These are phyloP conservation scores for Eupithecia subumbrata DNA, from an alignment of 2,888 invertebrate species.

Conservation along the genomic window DNA sequence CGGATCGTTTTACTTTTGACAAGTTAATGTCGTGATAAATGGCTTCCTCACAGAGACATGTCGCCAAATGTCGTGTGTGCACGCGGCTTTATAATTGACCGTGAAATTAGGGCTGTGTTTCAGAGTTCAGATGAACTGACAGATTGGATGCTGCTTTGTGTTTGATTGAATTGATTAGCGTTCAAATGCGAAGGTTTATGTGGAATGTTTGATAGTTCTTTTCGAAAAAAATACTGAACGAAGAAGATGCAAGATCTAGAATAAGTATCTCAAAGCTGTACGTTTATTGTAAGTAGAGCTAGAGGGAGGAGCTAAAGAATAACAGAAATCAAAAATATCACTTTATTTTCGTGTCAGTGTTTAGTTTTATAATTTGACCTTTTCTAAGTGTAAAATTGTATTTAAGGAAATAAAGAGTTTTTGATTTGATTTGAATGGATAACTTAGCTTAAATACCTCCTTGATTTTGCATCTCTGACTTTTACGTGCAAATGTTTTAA, in stretches of 20 bases:
- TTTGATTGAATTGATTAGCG: neutral
- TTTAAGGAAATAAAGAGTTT: too few species aligned
- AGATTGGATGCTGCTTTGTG: slow-evolving; percentile 4
- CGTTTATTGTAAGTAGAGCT: too few species aligned
- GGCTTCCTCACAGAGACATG: slow-evolving; percentile 65
- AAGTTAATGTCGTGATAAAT: slow-evolving; percentile 61
- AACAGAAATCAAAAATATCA: too few species aligned
- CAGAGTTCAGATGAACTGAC: slow-evolving; percentile 3
- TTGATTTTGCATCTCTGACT: too few species aligned
- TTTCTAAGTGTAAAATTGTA: too few species aligned
- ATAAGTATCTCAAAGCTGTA: too few species aligned
- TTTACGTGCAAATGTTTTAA: too few species aligned
- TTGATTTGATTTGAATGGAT: too few species aligned
- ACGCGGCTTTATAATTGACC: slow-evolving; percentile 56
- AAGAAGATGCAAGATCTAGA: neutral
- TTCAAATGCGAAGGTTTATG: neutral
- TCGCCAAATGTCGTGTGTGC: slow-evolving; percentile 53
- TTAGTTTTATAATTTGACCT: too few species aligned
- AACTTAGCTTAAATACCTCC: too few species aligned
- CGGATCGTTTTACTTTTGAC: neutral
- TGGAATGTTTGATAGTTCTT: neutral
- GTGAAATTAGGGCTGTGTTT: slow-evolving; percentile 33
- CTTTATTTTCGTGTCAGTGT: too few species aligned
- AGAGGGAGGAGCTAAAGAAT: too few species aligned
- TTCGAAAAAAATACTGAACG: neutral